A percentile compares a stretch with the other conserved stretches of the same genome.
Conservation (phyloP, 2,888 invertebrate genomes). For the Pseudococcus jackbeardsleyi region DNA sequence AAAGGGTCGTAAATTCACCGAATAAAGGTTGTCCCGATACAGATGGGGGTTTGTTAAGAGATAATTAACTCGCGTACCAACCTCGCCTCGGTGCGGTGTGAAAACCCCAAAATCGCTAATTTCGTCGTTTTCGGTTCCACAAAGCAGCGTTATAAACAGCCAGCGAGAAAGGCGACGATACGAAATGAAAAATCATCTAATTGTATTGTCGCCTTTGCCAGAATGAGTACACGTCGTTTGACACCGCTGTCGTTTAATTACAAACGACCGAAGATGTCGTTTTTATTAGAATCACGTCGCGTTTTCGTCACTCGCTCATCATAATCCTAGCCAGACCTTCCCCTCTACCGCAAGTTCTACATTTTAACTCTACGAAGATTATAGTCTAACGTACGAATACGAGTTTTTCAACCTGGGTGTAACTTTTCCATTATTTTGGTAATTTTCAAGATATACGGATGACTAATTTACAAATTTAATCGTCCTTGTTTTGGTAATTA, state of each 20-base stretch:
- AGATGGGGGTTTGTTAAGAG: neutral
- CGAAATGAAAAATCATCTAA: constrained; percentile 32
- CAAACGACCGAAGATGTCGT: constrained; percentile 5
- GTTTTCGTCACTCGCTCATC: neutral
- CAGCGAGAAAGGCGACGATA: neutral
- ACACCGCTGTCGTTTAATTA: constrained; percentile 11
- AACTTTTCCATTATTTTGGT: too few relatives aligned
- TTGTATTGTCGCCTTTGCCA: neutral
- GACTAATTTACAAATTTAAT: constrained; percentile 17
- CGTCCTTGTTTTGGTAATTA: neutral
- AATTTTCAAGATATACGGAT: neutral
- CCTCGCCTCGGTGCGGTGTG: neutral
- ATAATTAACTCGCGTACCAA: neutral
- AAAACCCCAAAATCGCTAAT: constrained; percentile 29
- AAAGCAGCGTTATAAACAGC: constrained; percentile 9
- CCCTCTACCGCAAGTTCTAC: neutral
- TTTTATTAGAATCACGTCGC: constrained; percentile 15
- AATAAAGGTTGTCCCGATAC: neutral
- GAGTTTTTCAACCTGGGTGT: too few relatives aligned
- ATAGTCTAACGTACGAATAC: neutral
- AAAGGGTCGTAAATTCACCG: constrained; percentile 13
- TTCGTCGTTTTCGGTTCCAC: neutral
- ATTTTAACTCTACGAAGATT: neutral
- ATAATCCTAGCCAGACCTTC: neutral
- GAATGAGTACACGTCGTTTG: constrained; percentile 38